Conservation (phyloP, 2,113 vertebrate species). For the Atherinomorus stipes region DNA sequence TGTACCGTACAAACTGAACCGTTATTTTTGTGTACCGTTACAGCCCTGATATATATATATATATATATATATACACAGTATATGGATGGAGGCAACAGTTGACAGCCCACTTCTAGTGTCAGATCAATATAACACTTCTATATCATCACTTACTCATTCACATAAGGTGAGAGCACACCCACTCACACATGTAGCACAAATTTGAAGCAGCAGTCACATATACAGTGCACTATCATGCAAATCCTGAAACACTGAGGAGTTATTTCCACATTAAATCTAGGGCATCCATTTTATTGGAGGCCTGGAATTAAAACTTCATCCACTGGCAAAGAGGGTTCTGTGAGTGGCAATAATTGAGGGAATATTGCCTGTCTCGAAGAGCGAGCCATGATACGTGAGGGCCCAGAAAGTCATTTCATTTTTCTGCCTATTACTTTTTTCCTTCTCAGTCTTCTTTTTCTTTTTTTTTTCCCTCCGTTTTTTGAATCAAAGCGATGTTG, state of each 20-base stretch:
- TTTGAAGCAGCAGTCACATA: slow-evolving; percentile 25
- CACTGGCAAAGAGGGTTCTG: slow-evolving; percentile 63
- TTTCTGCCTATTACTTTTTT: slow-evolving; percentile 82
- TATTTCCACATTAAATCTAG: slow-evolving; percentile 74
- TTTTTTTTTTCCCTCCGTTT: slow-evolving; percentile 25
- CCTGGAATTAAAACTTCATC: slow-evolving; percentile 78
- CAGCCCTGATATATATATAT: too few relatives aligned
- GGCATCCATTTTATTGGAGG: slow-evolving; percentile 70
- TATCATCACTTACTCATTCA: slow-evolving; percentile 35
- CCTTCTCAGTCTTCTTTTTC: slow-evolving; percentile 39
- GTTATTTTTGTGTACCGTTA: too few relatives aligned
- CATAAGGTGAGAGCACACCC: slow-evolving; percentile 9
- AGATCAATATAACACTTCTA: slow-evolving; percentile 60
- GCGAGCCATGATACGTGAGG: slow-evolving; percentile 71
- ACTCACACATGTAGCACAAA: slow-evolving; percentile 20
- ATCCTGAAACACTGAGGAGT: slow-evolving; percentile 63
- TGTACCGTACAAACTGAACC: too few relatives aligned
- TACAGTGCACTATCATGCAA: slow-evolving; percentile 44
- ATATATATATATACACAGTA: too few relatives aligned
- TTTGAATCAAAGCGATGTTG: slow-evolving; percentile 75
- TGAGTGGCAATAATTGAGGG: slow-evolving; percentile 80
- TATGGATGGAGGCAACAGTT: slow-evolving; percentile 7
- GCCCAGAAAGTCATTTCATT: slow-evolving; percentile 80
- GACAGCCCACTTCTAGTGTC: slow-evolving; percentile 34
- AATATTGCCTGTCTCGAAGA: slow-evolving; percentile 78